phyloP scores from a whole-genome alignment of 2,888 invertebrate genomes.

The Drosophila falleni region DNA sequence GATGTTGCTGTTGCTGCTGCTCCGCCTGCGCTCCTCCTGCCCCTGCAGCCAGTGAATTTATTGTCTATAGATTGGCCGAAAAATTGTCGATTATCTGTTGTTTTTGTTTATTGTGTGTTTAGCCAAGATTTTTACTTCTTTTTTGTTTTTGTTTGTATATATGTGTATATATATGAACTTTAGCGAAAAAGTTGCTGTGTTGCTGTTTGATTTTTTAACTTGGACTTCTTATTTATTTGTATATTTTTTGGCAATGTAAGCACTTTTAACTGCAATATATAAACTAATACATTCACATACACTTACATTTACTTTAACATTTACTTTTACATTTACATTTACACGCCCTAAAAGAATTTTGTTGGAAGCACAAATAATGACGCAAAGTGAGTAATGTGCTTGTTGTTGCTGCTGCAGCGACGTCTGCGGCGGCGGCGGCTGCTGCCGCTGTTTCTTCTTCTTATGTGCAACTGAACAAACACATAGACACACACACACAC shows the following conservation, averaged over 20 bases:
- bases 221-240: slow-evolving; percentile 23
- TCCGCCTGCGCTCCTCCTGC: slow-evolving; percentile 43
- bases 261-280: slow-evolving; percentile 56
- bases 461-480: slow-evolving; percentile 64
- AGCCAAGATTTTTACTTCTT: slow-evolving; percentile 12
- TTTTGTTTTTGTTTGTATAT: not conserved
- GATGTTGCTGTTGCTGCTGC: slow-evolving; percentile 43
- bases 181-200: slow-evolving; percentile 57
- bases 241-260: slow-evolving; percentile 65
- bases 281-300: slow-evolving; percentile 22
- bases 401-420: slow-evolving; percentile 23
- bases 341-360: slow-evolving; percentile 70
- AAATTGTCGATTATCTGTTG: slow-evolving; percentile 18
- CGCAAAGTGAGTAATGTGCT: slow-evolving; percentile 62
- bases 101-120: slow-evolving; percentile 16
- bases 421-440: slow-evolving; percentile 6
- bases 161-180: slow-evolving; percentile 14
- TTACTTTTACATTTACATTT: slow-evolving; percentile 27
- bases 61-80: slow-evolving; percentile 37
- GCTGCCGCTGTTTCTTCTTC: slow-evolving; percentile 27
- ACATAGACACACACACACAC: slow-evolving; percentile 42
- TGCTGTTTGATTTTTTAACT: slow-evolving; percentile 25
- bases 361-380: slow-evolving; percentile 55
- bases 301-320: slow-evolving; percentile 15
- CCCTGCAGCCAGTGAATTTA: slow-evolving; percentile 57